Evolutionary conservation across 2,797 vertebrate species (phyloP).

Genomic region (Argyrosomus regius): DNA sequence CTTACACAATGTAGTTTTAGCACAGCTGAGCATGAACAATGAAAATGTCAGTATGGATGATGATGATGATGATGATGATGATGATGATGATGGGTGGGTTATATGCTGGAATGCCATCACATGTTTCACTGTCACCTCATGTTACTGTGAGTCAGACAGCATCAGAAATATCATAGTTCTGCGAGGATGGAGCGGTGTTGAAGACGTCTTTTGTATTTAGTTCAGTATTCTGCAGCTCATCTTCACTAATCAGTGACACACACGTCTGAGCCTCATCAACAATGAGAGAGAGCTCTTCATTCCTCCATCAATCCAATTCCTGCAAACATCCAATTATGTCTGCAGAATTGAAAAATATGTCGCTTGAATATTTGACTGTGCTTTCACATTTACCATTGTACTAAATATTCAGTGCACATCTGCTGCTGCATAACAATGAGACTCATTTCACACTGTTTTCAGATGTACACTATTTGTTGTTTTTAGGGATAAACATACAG

Average conservation of each 20-base stretch:
- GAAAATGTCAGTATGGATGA: constrained; percentile 16
- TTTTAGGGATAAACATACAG: not conserved
- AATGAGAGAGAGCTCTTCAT: constrained; percentile 27
- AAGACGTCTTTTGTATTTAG: constrained; percentile 18
- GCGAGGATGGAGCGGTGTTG: not conserved
- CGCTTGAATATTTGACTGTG: not conserved
- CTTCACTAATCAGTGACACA: constrained; percentile 40
- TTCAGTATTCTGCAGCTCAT: constrained; percentile 31
- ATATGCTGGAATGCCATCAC: constrained; percentile 25
- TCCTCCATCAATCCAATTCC: constrained; percentile 49
- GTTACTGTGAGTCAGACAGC: not conserved
- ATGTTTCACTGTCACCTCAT: not conserved
- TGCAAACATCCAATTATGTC: constrained; percentile 55
- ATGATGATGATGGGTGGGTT: not conserved
- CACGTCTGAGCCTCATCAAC: constrained; percentile 11
- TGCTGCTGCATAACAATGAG: not conserved
- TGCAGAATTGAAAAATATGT: constrained; percentile 22
- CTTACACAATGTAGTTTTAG: not conserved
- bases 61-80: not conserved
- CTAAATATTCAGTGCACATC: not conserved
- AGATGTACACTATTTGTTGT: not conserved
- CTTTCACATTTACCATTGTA: not conserved
- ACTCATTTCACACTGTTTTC: not conserved
- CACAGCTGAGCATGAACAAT: not conserved
- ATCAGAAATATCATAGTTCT: constrained; percentile 2